A percentile compares a stretch with the other conserved stretches of the same genome.
These are phyloP conservation scores for Tinamus guttatus DNA, from an alignment of 2,113 vertebrate genomes.

Conservation along the genomic window DNA sequence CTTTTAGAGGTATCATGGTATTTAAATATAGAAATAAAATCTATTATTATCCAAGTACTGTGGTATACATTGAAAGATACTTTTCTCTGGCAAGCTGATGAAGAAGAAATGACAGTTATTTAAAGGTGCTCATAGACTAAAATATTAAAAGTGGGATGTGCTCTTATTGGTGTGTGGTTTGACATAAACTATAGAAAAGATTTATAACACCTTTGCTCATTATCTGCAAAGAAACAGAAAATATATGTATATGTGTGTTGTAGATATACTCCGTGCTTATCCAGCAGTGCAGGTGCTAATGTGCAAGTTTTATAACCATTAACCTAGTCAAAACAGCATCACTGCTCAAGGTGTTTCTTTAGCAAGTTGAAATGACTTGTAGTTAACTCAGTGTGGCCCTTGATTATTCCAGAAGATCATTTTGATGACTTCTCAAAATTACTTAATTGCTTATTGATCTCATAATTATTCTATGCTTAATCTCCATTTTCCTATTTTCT, in stretches of 20 bases:
- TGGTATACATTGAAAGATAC: not conserved
- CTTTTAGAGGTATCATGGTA: not conserved
- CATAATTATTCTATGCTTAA: not conserved
- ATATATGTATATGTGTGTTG: not conserved
- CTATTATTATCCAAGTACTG: not conserved
- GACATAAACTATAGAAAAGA: accelerated
- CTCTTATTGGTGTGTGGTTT: not conserved
- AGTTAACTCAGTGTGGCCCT: not conserved
- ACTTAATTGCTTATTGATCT: not conserved
- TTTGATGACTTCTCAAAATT: not conserved
- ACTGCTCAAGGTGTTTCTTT: not conserved
- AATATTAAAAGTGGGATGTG: not conserved
- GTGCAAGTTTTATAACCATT: not conserved
- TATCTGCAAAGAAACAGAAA: not conserved
- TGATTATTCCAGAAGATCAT: not conserved
- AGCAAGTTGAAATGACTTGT: not conserved
- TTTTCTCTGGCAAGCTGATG: not conserved
- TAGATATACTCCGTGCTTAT: not conserved
- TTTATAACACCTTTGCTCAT: not conserved
- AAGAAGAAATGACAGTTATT: not conserved
- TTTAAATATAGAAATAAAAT: conserved; percentile 37
- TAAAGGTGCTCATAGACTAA: not conserved
- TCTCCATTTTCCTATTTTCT: not conserved
- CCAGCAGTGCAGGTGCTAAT: not conserved
- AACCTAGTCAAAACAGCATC: not conserved